Base-by-base conservation (phyloP, 1,140 invertebrate species). In the Caenorhabditis brenneri region DNA sequence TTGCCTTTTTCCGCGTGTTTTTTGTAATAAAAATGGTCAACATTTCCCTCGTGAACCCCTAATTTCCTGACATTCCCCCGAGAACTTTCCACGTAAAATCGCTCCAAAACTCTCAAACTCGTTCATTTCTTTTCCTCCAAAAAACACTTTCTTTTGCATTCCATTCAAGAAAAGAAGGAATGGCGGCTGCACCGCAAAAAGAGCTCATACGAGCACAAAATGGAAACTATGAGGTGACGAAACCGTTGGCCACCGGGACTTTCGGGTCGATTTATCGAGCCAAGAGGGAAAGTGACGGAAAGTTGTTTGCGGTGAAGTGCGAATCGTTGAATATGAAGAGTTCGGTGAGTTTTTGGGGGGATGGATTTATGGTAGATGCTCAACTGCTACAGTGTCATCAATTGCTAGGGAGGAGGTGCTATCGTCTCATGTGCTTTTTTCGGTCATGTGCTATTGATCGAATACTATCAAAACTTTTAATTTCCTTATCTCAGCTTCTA, bases 291-390 rank as follows among this genome's bases (percentile, higher is more conserved):
- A 42, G 36, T 46, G 65, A 74, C n/a, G 65, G 65, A n/a, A 74
- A 74, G 65, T 27, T 74, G 27, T 74, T 74, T 24, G 65, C 65
- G 0, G 65, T 74, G 22, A 74, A 74, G 15, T 74, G 65, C 36
- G 65, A 74, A 31, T 39, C 65, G 65, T 74, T 74, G 36, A 74
- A 74, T 31, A 74, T 74, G 65, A 74, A 74, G 36, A 74, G 65
- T n/a, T 74, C 65, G 33, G 65, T 74, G n/a, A 74, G 65, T 24
- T 10, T 7, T 33, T 19, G n/a, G 16, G 4, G 10, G 10, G n/a
- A 51, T n/a, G 16, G 48, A n/a, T n/a, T n/a, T n/a, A n/a, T n/a
- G n/a, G n/a, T n/a, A n/a, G n/a, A n/a, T n/a, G n/a, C n/a, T n/a
- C n/a, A n/a, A n/a, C n/a, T n/a, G n/a, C n/a, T n/a, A n/a, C n/a